phyloP scores from a whole-genome alignment of 2,797 vertebrate genomes.

The Alfaro cultratus region DNA sequence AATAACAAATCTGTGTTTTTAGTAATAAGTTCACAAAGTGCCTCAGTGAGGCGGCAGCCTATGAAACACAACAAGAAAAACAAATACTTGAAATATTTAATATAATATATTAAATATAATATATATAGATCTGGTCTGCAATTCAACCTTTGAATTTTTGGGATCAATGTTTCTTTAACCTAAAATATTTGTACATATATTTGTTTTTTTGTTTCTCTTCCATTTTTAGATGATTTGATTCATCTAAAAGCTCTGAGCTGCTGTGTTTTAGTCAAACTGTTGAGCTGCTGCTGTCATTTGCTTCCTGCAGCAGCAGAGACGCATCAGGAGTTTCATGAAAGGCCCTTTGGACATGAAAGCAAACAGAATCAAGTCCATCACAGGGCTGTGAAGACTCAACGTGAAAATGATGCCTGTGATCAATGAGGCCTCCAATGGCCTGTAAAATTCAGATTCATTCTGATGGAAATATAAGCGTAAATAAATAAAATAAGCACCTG shows the following conservation, averaged over 20 bases:
- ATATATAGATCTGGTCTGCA: neutral
- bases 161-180: neutral
- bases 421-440: accelerated
- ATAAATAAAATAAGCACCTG: neutral
- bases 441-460: accelerated
- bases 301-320: constrained; percentile 4
- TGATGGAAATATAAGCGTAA: neutral
- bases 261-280: neutral
- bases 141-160: neutral
- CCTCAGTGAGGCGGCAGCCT: too few species aligned
- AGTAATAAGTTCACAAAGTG: too few species aligned
- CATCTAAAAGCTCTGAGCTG: neutral
- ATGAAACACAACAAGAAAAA: neutral
- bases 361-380: neutral
- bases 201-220: too few species aligned
- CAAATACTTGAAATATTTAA: neutral
- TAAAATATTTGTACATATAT: too few species aligned
- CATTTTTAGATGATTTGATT: neutral
- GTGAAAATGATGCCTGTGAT: accelerated
- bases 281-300: neutral
- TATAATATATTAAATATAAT: neutral
- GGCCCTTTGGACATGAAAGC: neutral
- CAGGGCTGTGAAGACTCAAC: neutral
- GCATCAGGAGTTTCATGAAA: neutral
- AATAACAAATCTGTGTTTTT: neutral